Percentiles rank a stretch among this genome's conserved stretches.
These are phyloP conservation scores for Petroica traversi DNA, from an alignment of 2,113 vertebrate species.

Conservation along the genomic window DNA sequence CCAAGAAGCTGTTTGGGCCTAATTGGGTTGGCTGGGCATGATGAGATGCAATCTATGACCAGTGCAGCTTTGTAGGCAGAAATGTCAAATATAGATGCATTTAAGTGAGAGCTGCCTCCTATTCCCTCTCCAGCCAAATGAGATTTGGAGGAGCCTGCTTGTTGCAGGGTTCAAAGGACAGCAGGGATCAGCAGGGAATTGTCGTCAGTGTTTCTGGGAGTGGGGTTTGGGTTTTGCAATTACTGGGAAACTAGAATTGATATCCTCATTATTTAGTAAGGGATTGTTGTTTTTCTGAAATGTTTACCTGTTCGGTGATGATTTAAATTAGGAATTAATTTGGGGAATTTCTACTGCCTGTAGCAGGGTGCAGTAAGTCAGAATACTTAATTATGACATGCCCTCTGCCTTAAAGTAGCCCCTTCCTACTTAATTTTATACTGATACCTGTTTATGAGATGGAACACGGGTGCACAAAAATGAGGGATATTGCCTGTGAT, in stretches of 20 bases:
- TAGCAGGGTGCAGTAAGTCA: background rate
- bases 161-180: background rate
- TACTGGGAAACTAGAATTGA: background rate
- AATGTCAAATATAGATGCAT: background rate
- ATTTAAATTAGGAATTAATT: slow-evolving; percentile 19
- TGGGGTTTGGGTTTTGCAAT: background rate
- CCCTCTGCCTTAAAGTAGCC: background rate
- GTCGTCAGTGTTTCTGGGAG: background rate
- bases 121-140: background rate
- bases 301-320: background rate
- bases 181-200: background rate
- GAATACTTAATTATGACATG: background rate
- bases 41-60: background rate
- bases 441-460: background rate
- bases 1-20: background rate
- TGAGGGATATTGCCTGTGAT: background rate
- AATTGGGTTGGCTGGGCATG: background rate
- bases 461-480: background rate
- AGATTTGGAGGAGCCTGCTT: background rate
- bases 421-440: background rate
- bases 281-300: background rate
- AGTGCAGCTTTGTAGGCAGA: background rate
- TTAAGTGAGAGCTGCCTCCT: background rate
- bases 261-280: background rate
- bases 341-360: background rate